These are phyloP conservation scores for Tribolium freemani DNA, from an alignment of 2,888 invertebrate species.

Conservation along the genomic window DNA sequence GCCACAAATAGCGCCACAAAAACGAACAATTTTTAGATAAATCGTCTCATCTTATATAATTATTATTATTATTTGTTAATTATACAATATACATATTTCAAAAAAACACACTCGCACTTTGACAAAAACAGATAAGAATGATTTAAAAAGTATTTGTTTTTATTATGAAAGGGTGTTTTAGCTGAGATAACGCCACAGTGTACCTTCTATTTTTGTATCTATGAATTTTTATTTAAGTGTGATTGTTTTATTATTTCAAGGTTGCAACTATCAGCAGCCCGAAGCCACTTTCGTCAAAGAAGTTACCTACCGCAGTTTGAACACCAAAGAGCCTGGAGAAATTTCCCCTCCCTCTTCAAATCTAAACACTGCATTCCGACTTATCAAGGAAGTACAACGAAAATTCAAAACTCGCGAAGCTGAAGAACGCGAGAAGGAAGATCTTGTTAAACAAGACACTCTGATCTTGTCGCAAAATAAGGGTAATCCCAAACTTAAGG, in stretches of 20 bases:
- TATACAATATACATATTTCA: too few species aligned
- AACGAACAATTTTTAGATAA: too few species aligned
- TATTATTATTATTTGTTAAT: too few species aligned
- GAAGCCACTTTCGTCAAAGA: constrained; percentile 99
- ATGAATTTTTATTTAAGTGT: not conserved
- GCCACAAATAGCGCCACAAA: too few species aligned
- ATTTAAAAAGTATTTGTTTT: too few species aligned
- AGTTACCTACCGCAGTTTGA: constrained; percentile 98
- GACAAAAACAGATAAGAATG: too few species aligned
- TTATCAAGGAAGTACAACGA: constrained; percentile 98
- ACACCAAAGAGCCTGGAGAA: constrained; percentile 97
- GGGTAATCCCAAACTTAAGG: constrained; percentile 97
- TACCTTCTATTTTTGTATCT: too few species aligned
- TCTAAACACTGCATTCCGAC: constrained; percentile 94
- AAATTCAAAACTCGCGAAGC: constrained; percentile 98
- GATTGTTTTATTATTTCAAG: constrained; percentile 34
- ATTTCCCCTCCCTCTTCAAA: constrained; percentile 94
- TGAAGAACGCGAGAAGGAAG: constrained; percentile 98
- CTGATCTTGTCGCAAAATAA: constrained; percentile 94
- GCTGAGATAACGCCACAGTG: too few species aligned
- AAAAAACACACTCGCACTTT: too few species aligned
- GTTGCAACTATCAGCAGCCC: constrained; percentile 91
- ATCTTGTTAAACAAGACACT: constrained; percentile 98
- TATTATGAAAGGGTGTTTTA: too few species aligned
- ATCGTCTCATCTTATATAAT: too few species aligned